Evolutionary conservation across 2,113 vertebrate species (phyloP).

Genomic region (Neofelis nebulosa): DNA sequence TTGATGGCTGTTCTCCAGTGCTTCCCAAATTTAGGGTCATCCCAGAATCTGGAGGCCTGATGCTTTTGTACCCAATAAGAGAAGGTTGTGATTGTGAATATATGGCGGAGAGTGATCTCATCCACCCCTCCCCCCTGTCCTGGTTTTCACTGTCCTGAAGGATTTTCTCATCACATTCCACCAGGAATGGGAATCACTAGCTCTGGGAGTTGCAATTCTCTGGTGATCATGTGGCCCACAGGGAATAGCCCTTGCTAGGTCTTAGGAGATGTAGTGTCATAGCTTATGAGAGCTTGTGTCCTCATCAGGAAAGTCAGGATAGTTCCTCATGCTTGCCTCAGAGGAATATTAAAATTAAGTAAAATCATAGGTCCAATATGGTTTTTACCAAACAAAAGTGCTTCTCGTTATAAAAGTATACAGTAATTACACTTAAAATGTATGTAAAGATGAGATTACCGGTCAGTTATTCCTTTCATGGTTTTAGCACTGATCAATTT

Average conservation of each 20-base stretch:
- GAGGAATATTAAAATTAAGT: constrained; percentile 23
- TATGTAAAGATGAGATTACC: not conserved
- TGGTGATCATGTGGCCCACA: not conserved
- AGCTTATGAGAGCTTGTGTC: not conserved
- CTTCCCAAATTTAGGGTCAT: constrained; percentile 4
- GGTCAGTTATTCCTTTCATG: not conserved
- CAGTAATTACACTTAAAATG: not conserved
- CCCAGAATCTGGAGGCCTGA: not conserved
- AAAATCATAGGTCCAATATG: not conserved
- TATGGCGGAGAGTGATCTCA: not conserved
- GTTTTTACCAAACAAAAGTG: constrained; percentile 1
- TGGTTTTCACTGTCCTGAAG: not conserved
- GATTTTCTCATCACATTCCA: not conserved
- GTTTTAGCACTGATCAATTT: not conserved
- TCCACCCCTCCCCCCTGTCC: not conserved
- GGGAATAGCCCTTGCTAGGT: not conserved
- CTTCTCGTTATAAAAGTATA: not conserved
- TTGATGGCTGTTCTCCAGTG: not conserved
- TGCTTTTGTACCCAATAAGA: not conserved
- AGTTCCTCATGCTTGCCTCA: not conserved
- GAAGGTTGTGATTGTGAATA: not conserved
- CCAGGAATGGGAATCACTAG: not conserved
- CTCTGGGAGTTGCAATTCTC: not conserved
- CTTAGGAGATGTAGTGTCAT: not conserved
- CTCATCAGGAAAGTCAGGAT: constrained; percentile 33